Conservation (phyloP, 2,797 vertebrate genomes). For the Ataeniobius toweri region DNA sequence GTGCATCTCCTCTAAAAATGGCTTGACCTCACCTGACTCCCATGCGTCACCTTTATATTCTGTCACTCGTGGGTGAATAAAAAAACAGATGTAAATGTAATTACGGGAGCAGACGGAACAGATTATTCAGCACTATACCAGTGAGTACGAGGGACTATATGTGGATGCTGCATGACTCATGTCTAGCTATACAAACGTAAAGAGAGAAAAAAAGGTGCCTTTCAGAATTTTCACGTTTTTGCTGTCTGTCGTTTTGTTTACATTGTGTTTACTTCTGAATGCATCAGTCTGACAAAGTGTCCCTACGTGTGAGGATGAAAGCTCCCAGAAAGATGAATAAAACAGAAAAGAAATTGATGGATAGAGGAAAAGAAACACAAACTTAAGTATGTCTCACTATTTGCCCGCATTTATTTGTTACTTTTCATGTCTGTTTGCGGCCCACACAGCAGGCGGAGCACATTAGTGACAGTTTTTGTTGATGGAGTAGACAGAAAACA, state of each 20-base stretch:
- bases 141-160: slow-evolving; percentile 11
- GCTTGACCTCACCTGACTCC: slow-evolving; percentile 19
- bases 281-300: slow-evolving; percentile 55
- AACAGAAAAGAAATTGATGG: slow-evolving; percentile 39
- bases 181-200: slow-evolving; percentile 11
- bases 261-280: slow-evolving; percentile 24
- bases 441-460: slow-evolving; percentile 49
- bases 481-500: slow-evolving; percentile 48
- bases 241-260: slow-evolving; percentile 40
- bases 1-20: background rate
- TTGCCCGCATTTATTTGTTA: slow-evolving; percentile 40
- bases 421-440: slow-evolving; percentile 43
- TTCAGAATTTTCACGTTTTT: slow-evolving; percentile 30
- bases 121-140: slow-evolving; percentile 11
- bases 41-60: slow-evolving; percentile 5
- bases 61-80: background rate
- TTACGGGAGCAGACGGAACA: background rate
- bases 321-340: slow-evolving; percentile 31
- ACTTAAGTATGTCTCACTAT: slow-evolving; percentile 50
- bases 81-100: background rate
- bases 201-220: background rate
- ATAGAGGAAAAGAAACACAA: slow-evolving; percentile 26
- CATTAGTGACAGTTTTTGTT: slow-evolving; percentile 52
- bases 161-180: background rate
- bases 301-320: slow-evolving; percentile 47